Base-by-base conservation (phyloP, 2,888 invertebrate genomes). In the Oligia fasciuncula region DNA sequence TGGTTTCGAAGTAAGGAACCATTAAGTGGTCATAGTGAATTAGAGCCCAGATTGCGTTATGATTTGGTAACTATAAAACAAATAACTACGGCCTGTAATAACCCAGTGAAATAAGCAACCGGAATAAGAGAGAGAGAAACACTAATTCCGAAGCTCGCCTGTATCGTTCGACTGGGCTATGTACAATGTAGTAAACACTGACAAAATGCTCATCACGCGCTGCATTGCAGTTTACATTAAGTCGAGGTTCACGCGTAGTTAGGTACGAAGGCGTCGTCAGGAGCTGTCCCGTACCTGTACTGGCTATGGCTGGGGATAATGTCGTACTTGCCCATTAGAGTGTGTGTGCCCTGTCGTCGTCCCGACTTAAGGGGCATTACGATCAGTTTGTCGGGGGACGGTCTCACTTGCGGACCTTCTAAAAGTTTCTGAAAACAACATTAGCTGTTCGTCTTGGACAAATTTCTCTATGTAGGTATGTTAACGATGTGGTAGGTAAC, bases 201-300 rank as follows among this genome's bases (percentile, higher is more conserved):
- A 54, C 29, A 62, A 35, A 46, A 73, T n/a, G 19, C n/a, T 60
- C 35, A 57, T 13, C 49, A 49, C 65, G 76, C 68, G 84, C 84
- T 87, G 89, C 85, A 84, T 86, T 88, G 88, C 65, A 73, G 71
- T 40, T 74, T 5, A 79, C 62, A 66, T 40, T 40, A 62, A 57
- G 57, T 14, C 17, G 54, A 67, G 19, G 57, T 67, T 91, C 87
- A 94, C 77, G 93, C 90, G 88, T 93, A 95, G 87, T 90, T 94
- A 0, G 93, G 92, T 87, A 95, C 95, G 88, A 94, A 95, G 0
- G 91, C 91, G 35, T 94, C 93, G 0, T 88, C 88, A 46, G 88
- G 91, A 0, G 90, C 88, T 73, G 93, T 92, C 46, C 94, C 93
- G 87, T 92, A 94, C 19, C 94, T 89, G 88, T 94, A 93, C 17